Conservation (phyloP, 1,140 invertebrate species). For the Anastatus disparis region DNA sequence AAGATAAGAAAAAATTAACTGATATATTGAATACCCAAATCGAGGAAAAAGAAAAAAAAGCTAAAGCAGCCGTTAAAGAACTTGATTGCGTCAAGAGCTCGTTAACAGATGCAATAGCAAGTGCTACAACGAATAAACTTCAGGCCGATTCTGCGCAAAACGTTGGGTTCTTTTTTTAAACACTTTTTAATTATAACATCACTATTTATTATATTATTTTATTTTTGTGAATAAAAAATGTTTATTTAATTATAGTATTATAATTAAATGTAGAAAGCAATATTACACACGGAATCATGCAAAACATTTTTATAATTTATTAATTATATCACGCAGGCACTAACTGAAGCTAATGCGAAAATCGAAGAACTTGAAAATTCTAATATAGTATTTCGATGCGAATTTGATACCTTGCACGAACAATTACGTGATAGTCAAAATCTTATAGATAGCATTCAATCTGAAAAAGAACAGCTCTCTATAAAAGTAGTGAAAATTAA, state of each 20-base stretch:
- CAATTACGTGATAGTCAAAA: conserved; percentile 56
- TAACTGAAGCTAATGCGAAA: conserved; percentile 60
- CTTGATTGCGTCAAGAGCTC: conserved; percentile 65
- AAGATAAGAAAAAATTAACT: conserved; percentile 63
- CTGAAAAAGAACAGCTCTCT: conserved; percentile 63
- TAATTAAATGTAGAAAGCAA: neutral
- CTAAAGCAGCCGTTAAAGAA: conserved; percentile 65
- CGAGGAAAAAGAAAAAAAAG: conserved; percentile 59
- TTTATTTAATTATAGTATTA: neutral
- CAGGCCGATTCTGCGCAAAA: conserved; percentile 64
- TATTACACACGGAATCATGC: neutral
- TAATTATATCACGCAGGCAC: conserved; percentile 45
- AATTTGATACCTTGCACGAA: conserved; percentile 58
- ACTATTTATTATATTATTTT: neutral
- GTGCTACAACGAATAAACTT: conserved; percentile 58
- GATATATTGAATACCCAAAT: conserved; percentile 59
- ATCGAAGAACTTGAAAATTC: conserved; percentile 61
- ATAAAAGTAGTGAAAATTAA: conserved; percentile 49
- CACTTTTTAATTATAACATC: too few species aligned
- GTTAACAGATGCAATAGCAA: conserved; percentile 57
- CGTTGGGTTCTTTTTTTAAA: conserved; percentile 38
- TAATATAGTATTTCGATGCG: conserved; percentile 56
- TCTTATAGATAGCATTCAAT: conserved; percentile 56
- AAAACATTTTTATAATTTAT: neutral
- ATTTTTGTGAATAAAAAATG: neutral